Base-by-base conservation (phyloP, 2,888 invertebrate genomes). In the Muscina levida region DNA sequence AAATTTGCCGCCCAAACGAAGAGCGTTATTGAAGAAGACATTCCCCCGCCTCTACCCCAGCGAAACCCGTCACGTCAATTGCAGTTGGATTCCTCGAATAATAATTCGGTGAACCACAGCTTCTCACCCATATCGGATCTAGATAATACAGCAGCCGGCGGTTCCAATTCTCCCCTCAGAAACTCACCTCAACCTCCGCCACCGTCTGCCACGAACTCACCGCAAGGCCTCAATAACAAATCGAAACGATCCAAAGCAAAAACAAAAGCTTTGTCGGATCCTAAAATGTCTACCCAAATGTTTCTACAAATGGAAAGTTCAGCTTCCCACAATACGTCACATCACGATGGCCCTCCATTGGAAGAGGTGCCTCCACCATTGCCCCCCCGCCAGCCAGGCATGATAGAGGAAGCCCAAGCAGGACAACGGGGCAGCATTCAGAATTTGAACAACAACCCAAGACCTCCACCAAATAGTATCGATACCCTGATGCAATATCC, bases 311-410 rank as follows among this genome's bases (percentile, higher is more conserved):
- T 91, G 90, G 91, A 91, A 62, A 82, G 83, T 17, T 72, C 53
- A 24, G 72, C 72, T 22, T 76, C 66, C 1, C 83, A 83, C 6
- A 82, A 83, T 26, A 11, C 42, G 1, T 11, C 10, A 13, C 67
- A 56, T 1, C 4, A n/a, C 4, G 85, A 87, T 48, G 77, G 67
- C 83, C 39, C 26, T 11, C 70, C 86, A 87, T 17, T 77, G 22
- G 81, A 77, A 26, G 81, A 81, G 84, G 84, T 88, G 84, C 92
- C 92, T 74, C 93, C 93, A 83, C 93, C 93, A 31, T 89, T 93
- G 85, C 93, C 93, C 74, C 93, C 93, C 22, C 91, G 93, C 84
- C 91, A 92, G 85, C 91, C 91, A 11, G 91, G 91, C 70, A 89
- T 91, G 89, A 84, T 91, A 87, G 87, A 89, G 53, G 91, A 91